Conservation (phyloP, 92 coral and sea anemone species). For the Porites evermanni region DNA sequence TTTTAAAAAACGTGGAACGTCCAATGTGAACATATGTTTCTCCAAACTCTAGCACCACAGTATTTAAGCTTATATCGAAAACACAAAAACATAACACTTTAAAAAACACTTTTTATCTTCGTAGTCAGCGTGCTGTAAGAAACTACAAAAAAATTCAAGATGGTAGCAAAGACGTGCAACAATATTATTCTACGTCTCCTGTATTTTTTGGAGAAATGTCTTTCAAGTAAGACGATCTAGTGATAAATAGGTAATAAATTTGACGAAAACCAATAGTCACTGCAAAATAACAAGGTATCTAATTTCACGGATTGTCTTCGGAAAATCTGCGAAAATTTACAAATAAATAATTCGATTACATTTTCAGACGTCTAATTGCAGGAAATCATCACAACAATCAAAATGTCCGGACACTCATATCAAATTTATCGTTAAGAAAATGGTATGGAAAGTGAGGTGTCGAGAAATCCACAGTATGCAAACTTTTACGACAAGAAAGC, state of each 20-base stretch:
- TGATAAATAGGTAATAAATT: not conserved
- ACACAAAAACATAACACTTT: too few species aligned
- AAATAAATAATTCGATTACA: not conserved
- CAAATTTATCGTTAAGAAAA: not conserved
- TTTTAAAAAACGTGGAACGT: not conserved
- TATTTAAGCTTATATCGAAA: too few species aligned
- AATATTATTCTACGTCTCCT: not conserved
- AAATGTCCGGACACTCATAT: not conserved
- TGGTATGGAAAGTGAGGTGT: not conserved
- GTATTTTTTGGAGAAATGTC: not conserved
- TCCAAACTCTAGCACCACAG: not conserved
- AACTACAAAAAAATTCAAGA: too few species aligned
- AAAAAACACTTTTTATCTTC: too few species aligned
- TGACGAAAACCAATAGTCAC: not conserved
- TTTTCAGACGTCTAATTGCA: constrained; percentile 26
- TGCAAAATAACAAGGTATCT: not conserved
- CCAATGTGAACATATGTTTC: not conserved
- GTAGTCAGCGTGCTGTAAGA: too few species aligned
- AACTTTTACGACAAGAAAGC: not conserved
- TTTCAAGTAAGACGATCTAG: not conserved
- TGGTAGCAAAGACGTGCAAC: not conserved
- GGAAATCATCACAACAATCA: not conserved
- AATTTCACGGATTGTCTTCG: not conserved
- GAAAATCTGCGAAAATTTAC: not conserved
- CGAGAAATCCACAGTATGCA: not conserved